Evolutionary conservation across 2,113 vertebrate genomes (phyloP), one percentile per base, ranked within the genome.

Genomic region (Hystrix cristata): DNA sequence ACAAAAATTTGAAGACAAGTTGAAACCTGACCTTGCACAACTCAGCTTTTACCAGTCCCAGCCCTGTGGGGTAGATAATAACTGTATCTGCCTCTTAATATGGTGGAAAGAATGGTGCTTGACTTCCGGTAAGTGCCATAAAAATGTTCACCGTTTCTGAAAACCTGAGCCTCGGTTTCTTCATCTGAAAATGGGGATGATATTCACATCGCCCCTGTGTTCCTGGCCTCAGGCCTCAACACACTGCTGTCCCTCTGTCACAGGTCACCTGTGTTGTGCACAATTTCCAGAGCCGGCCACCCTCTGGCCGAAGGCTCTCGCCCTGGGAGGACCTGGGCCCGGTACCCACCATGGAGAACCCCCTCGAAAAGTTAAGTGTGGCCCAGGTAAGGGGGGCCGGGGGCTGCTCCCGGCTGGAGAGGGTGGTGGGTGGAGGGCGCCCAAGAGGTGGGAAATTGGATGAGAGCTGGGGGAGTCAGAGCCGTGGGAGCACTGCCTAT

Each of bases 321-420:
- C 95, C 97, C 15, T 95, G 97, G 95, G 99, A 99, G 83, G 98
- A 98, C 23, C 72, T 98, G 51, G 95, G 98, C 55, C 98, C 98
- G 60, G 95, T 99, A 94, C 99, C 99, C 81, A 98, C 99, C 5
- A 96, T 99, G 96, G 99, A 99, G 96, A 99, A 98, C 98, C 99
- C 99, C 99, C 99, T 99, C 89, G 99, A 99, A 99, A 99, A 99
- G 99, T 99, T 99, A 99, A 99, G 99, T 99, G 99, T 99, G 95
- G 98, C 98, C 98, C 99, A 99, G 99, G 99, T 99, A 99, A 99
- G 99, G 98, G 99, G 98, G 98, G 98, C 96, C 62, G 80, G 93
- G 95, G 92, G 57, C 84, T 46, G 29, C 87, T 93, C 96, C 96
- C 65, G 57, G 96, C 96, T 97, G 97, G 97, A 96, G 92, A 97